Evolutionary conservation across 2,113 vertebrate species (phyloP).

Genomic region (Platanista minor): DNA sequence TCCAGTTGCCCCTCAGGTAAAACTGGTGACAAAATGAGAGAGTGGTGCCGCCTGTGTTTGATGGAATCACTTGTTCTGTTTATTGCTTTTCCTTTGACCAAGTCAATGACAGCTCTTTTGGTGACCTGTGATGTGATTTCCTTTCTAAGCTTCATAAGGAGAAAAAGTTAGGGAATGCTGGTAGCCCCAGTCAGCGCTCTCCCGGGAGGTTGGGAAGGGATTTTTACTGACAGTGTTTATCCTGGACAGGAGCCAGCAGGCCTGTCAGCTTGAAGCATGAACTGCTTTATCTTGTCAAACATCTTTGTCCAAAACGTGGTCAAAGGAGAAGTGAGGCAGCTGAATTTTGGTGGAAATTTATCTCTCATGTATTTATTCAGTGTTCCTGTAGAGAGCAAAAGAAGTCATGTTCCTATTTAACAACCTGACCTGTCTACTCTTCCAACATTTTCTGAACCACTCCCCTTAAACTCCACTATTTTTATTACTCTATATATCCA

Average conservation of each 20-base stretch:
- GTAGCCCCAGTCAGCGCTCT: slow-evolving; percentile 2
- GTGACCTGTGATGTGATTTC: not conserved
- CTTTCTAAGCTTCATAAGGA: not conserved
- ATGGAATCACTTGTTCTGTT: not conserved
- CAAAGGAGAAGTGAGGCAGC: slow-evolving; percentile 33
- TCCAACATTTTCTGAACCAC: not conserved
- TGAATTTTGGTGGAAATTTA: slow-evolving; percentile 32
- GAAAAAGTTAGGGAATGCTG: not conserved
- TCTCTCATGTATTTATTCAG: not conserved
- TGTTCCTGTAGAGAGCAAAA: not conserved
- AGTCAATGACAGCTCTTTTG: not conserved
- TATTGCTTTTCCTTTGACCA: not conserved
- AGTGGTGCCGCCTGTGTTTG: not conserved
- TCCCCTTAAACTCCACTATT: not conserved
- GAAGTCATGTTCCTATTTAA: not conserved
- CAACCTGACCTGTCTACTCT: not conserved
- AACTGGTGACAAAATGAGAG: not conserved
- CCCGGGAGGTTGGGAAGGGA: slow-evolving; percentile 11
- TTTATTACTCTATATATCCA: not conserved
- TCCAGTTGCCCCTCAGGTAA: not conserved
- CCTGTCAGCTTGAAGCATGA: slow-evolving; percentile 16
- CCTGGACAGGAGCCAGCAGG: slow-evolving; percentile 66
- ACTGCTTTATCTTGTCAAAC: slow-evolving; percentile 39
- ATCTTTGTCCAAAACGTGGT: slow-evolving; percentile 9
- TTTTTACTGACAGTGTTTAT: slow-evolving; percentile 47